Evolutionary conservation across 2,797 vertebrate species (phyloP).

Genomic region (Aplochiton taeniatus): DNA sequence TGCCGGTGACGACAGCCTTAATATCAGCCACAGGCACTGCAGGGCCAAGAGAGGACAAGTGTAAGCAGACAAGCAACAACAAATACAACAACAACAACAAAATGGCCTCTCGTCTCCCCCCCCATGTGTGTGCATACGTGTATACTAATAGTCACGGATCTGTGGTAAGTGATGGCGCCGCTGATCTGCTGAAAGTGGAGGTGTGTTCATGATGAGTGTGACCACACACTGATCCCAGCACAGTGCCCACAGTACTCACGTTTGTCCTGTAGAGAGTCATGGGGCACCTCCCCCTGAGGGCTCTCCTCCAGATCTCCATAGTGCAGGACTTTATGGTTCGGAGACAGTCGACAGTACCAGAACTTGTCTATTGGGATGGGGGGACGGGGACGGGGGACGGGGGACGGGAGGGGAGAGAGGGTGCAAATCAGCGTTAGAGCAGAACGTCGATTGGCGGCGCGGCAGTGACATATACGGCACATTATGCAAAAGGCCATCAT

Average conservation of each 20-base stretch:
- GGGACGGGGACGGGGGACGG: neutral
- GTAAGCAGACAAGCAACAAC: conserved; percentile 16
- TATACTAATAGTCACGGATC: too few relatives aligned
- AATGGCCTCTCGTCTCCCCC: neutral
- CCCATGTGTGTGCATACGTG: too few relatives aligned
- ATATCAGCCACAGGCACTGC: conserved; percentile 98
- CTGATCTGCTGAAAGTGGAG: too few relatives aligned
- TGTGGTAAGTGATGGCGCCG: too few relatives aligned
- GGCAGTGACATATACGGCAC: conserved; percentile 19
- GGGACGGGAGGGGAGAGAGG: conserved; percentile 6
- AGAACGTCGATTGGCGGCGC: conserved; percentile 38
- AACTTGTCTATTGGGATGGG: conserved; percentile 86
- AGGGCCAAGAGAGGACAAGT: too few relatives aligned
- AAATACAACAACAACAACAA: conserved; percentile 20
- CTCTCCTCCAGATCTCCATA: conserved; percentile 98
- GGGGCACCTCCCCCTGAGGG: conserved; percentile 94
- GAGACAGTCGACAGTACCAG: conserved; percentile 97
- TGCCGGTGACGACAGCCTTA: conserved; percentile 98
- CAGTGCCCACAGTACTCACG: conserved; percentile 81
- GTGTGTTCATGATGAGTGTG: too few relatives aligned
- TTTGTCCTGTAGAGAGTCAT: conserved; percentile 97
- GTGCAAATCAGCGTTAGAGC: conserved; percentile 37
- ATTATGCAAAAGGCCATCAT: too few relatives aligned
- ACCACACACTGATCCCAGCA: too few relatives aligned
- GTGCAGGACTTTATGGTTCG: conserved; percentile 99